Evolutionary conservation across 2,113 vertebrate genomes (phyloP), one percentile per base, ranked within the genome.

Genomic region (Shinisaurus crocodilurus): DNA sequence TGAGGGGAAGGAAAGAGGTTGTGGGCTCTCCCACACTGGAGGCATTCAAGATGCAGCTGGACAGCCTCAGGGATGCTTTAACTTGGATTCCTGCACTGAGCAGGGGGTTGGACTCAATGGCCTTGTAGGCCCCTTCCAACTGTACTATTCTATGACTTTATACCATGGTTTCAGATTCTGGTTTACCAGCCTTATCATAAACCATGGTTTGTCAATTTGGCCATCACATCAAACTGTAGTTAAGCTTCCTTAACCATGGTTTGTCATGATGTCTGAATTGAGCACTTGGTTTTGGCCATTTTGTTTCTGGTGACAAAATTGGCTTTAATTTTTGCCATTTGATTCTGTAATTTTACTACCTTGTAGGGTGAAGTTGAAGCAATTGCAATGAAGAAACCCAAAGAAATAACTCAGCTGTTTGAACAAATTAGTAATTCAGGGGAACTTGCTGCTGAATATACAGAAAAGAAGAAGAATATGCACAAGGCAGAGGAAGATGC

Each of bases 381-480:
- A 0, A 99, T 99, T 84, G 98, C 98, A 83, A 94, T 99, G 97
- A 99, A 98, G 94, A 98, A 98, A 79, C 98, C 98, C 0, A 99
- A 97, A 91, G 98, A 99, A 92, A 97, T 98, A 94, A 98, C 98
- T 72, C 98, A 98, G 50, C 97, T 99, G 95, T 98, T 99, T 92
- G 99, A 99, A 93, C 93, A 89, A 80, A 98, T 99, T 92, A 98
- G 99, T 93, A 96, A 96, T 95, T 99, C 99, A 0, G 94, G 94
- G 79, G 98, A 99, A 74, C 96, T 97, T 69, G 94, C 96, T 69
- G 95, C 95, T 25, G 98, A 98, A n/a, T 99, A 99, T 90, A 96
- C 98, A 23, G 88, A 45, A 87, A 99, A 98, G 95, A 99, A 98
- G 92, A 96, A 92, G 12, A 97, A 96, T 77, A 93, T 99, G 96